Evolutionary conservation across 1,140 invertebrate species (phyloP).

Genomic region (Panagrolaimus sp.): DNA sequence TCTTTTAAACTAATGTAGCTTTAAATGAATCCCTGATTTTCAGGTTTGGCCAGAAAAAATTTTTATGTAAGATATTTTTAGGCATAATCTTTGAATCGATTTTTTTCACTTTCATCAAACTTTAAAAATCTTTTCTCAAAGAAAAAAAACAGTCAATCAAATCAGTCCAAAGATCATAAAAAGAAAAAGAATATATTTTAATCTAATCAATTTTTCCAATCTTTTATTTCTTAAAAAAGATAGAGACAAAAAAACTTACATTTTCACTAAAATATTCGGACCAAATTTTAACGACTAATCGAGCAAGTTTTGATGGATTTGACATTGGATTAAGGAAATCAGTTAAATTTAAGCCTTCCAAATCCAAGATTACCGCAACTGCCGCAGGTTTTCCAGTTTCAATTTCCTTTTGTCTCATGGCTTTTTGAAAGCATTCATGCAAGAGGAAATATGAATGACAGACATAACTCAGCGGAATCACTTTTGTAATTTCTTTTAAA

Average conservation of each 20-base stretch:
- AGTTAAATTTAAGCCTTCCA: slow-evolving; percentile 27
- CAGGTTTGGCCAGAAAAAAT: no score
- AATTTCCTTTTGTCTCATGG: slow-evolving; percentile 31
- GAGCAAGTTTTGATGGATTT: slow-evolving; percentile 27
- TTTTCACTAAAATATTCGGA: slow-evolving; percentile 41
- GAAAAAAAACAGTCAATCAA: background rate
- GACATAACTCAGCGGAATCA: slow-evolving; percentile 33
- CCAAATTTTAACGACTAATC: slow-evolving; percentile 40
- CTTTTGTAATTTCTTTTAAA: slow-evolving; percentile 40
- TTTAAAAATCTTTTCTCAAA: background rate
- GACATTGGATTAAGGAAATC: slow-evolving; percentile 38
- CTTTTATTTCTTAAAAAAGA: background rate
- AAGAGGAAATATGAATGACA: slow-evolving; percentile 39
- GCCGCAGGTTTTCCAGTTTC: slow-evolving; percentile 23
- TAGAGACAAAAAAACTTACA: slow-evolving; percentile 31
- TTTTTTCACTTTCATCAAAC: no score
- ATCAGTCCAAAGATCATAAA: background rate
- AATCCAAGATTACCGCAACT: slow-evolving; percentile 34
- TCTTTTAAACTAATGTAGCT: no score
- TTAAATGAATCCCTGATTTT: no score
- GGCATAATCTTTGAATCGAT: no score
- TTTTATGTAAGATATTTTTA: no score
- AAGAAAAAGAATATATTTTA: no score
- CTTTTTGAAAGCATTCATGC: slow-evolving; percentile 34
- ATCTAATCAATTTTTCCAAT: background rate